Conservation (phyloP, 2,113 vertebrate species). For the Solea senegalensis region DNA sequence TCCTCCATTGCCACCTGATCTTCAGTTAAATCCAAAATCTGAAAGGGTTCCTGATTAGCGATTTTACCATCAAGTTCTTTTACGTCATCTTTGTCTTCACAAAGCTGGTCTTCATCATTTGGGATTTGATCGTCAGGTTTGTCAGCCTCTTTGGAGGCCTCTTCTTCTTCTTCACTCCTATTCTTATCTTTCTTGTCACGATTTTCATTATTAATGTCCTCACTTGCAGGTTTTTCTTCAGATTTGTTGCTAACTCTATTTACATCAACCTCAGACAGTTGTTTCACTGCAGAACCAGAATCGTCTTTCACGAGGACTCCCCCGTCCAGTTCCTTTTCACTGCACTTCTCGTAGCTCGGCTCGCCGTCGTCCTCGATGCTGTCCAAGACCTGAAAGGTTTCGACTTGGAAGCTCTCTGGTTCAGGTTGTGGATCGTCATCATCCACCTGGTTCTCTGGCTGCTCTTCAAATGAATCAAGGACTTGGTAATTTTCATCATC, state of each 20-base stretch:
- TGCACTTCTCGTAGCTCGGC: background rate
- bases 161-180: background rate
- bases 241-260: background rate
- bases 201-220: background rate
- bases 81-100: background rate
- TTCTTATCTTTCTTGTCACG: background rate
- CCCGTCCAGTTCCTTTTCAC: background rate
- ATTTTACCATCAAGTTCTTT: background rate
- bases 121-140: background rate
- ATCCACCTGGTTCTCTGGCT: background rate
- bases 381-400: conserved; percentile 19
- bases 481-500: background rate
- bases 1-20: conserved; percentile 18
- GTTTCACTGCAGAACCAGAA: background rate
- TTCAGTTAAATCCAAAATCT: conserved; percentile 42
- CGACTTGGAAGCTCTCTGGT: background rate
- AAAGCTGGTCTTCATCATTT: background rate
- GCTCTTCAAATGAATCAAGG: background rate
- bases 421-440: background rate
- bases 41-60: background rate
- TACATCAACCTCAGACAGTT: background rate
- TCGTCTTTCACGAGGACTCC: background rate
- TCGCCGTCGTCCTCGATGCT: background rate
- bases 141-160: background rate
- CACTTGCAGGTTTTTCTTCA: background rate